Evolutionary conservation across 2,113 vertebrate genomes (phyloP), one percentile per base, ranked within the genome.

Genomic region (Tychaedon coryphoeus): DNA sequence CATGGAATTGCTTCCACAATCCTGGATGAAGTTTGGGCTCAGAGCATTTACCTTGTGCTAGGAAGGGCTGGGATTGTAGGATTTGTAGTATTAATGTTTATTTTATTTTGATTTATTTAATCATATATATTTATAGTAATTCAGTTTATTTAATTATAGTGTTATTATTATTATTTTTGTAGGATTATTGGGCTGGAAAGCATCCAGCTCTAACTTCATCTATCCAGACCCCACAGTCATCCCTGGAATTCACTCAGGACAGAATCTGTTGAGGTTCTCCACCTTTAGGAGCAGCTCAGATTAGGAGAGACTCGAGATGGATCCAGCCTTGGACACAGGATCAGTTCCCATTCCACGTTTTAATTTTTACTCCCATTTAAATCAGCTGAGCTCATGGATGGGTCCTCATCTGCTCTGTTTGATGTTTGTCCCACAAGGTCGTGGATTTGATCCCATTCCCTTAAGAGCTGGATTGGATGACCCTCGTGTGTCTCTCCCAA

Each of bases 111-210:
- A 17, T 43, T 43, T 13, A 25, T 54, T 53, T 13, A 43, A 43
- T 25, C 13, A 61, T 31, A 17, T 1, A 0, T 26, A 19, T 26
- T 53, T 26, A 8, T 17, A 36, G 20, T 7, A 10, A 16, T 71
- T 43, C 0, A 1, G 3, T 38, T 26, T 11, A 17, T 38, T 62
- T 25, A 43, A 8, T 45, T 9, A 6, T 1, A 24, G 15, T 8
- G n/a, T n/a, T n/a, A 16, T 19, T 17, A 9, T 43, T 51, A 9
- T 43, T 33, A 8, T 72, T 72, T 14, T 45, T 45, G 9, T 14
- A 17, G 40, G 48, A 8, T 62, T 45, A 20, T 38, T 4, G 4
- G 16, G 31, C 10, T 76, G 50, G 77, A 66, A 78, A 73, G 26
- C 24, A 40, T 11, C 29, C 18, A 20, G 34, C 38, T 74, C 50